Conservation (phyloP, 2,113 vertebrate species). For the Sterna hirundo region DNA sequence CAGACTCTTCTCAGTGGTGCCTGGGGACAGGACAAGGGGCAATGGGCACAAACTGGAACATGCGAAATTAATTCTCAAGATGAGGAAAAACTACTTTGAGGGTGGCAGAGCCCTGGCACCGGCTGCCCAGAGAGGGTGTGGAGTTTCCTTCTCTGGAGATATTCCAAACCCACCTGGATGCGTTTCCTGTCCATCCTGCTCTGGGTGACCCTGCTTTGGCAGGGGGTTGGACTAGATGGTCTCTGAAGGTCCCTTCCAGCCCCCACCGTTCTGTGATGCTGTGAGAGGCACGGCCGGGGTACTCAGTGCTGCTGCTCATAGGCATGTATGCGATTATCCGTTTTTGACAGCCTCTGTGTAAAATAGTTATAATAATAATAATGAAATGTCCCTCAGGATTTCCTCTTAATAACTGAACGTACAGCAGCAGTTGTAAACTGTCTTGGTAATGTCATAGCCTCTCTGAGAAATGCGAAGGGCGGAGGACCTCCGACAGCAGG, state of each 20-base stretch:
- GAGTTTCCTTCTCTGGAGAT: neutral
- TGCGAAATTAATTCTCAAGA: neutral
- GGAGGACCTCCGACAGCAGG: neutral
- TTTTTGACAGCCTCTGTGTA: neutral
- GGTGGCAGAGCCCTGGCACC: neutral
- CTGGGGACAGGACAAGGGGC: neutral
- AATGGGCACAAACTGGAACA: neutral
- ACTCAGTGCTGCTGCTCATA: neutral
- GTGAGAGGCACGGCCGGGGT: neutral
- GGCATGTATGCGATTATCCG: neutral
- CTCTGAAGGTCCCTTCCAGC: neutral
- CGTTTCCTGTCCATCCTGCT: neutral
- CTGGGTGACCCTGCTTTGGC: neutral
- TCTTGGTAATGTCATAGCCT: constrained; percentile 31
- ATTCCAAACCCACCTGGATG: neutral
- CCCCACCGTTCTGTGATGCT: neutral
- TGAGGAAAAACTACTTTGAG: neutral
- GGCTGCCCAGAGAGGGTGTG: neutral
- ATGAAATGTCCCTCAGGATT: neutral
- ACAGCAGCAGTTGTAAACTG: constrained; percentile 12
- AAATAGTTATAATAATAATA: neutral
- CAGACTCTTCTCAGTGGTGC: neutral
- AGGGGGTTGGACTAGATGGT: neutral
- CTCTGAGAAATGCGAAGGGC: neutral
- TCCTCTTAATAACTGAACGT: neutral